phyloP scores from a whole-genome alignment of 2,888 invertebrate genomes.

The Himalopsyche kuldschensis region DNA sequence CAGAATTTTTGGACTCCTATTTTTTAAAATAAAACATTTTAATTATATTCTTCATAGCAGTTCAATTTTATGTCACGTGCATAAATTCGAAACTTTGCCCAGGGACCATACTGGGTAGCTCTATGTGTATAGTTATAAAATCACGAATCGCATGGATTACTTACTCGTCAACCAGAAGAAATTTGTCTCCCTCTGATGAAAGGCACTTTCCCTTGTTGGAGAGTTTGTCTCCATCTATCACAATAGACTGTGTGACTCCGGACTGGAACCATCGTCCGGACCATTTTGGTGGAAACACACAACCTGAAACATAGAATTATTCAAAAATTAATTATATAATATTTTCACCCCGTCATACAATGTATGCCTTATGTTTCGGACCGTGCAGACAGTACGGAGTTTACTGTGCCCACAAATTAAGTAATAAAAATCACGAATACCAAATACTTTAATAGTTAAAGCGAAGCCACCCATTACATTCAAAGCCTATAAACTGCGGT shows the following conservation, averaged over 20 bases:
- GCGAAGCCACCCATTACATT: not conserved
- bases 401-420: not conserved
- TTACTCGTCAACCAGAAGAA: conserved; percentile 86
- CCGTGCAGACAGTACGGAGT: not conserved
- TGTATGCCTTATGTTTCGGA: not conserved
- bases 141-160: conserved; percentile 55
- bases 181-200: conserved; percentile 85
- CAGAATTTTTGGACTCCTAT: too few species aligned
- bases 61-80: too few species aligned
- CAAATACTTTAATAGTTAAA: not conserved
- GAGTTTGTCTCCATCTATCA: conserved; percentile 78
- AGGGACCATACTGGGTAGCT: too few species aligned
- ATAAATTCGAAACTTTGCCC: too few species aligned
- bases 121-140: too few species aligned
- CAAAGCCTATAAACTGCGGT: too few species aligned
- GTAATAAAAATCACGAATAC: not conserved
- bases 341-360: not conserved
- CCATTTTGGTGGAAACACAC: conserved; percentile 82
- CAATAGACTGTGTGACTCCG: conserved; percentile 82
- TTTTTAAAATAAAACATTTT: too few species aligned
- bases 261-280: conserved; percentile 91
- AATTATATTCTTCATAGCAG: too few species aligned
- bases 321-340: not conserved
- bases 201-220: conserved; percentile 86
- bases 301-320: conserved; percentile 59